Evolutionary conservation across 2,113 vertebrate genomes (phyloP), one percentile per base, ranked within the genome.

Genomic region (Leptocoma aspasia): DNA sequence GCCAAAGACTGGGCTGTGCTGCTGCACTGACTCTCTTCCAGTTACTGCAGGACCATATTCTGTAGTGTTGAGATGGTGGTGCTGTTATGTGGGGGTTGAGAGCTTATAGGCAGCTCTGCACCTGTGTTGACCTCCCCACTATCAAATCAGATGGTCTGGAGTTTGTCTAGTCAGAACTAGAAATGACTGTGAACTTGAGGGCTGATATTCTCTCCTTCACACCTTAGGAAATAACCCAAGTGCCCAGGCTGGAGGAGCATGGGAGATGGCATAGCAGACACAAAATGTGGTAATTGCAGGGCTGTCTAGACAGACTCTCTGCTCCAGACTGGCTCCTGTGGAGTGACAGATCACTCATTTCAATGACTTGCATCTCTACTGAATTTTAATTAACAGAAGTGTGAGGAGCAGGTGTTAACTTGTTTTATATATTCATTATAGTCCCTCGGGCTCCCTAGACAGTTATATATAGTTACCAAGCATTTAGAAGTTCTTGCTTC

Each of bases 311-410:
- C 78, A 93, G 85, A 66, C 0, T 1, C 17, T 82, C 33, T 0
- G 0, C 35, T 86, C 52, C 72, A 92, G 81, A 91, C 86, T 79
- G 92, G 50, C 63, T 94, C 85, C 93, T 53, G 75, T 41, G 66
- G 89, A 80, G 82, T 13, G 19, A 72, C 78, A 94, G 66, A 90
- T 92, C 87, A 83, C 70, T 95, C 75, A 88, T 86, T 94, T 64
- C 64, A 80, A 88, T 59, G 24, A 72, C 71, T 95, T 80, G 27
- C 30, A 44, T 90, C 54, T 91, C 42, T 66, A 37, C 73, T 65
- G 45, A 94, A 80, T 87, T 86, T 94, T 97, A 96, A 95, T 96
- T 95, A 95, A 84, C 7, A 6, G 45, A 95, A 90, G 59, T 41
- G 68, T 39, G 66, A 95, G 66, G 47, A 94, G 47, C 75, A 83